These are phyloP conservation scores for Tanytarsus gracilentus DNA, from an alignment of 2,888 invertebrate genomes.

Conservation along the genomic window DNA sequence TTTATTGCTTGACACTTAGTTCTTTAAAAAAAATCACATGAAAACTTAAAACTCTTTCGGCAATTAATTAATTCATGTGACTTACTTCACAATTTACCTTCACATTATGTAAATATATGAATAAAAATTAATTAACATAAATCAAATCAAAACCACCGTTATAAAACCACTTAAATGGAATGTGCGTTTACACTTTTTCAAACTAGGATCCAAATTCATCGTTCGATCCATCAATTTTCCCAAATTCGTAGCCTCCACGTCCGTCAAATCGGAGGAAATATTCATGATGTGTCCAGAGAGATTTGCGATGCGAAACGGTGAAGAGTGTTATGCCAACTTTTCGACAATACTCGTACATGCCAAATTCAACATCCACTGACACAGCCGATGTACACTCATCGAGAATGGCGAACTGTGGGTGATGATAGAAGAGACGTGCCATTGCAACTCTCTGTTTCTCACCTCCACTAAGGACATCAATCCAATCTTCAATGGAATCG, in stretches of 20 bases:
- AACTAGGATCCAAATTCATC: constrained; percentile 88
- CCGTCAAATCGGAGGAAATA: constrained; percentile 95
- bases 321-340: constrained; percentile 81
- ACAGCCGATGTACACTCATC: constrained; percentile 99
- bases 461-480: constrained; percentile 95
- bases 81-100: no score
- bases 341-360: constrained; percentile 91
- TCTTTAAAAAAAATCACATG: no score
- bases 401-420: constrained; percentile 95
- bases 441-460: constrained; percentile 98
- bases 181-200: background rate
- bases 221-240: constrained; percentile 73
- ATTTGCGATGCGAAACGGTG: constrained; percentile 95
- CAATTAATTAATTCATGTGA: no score
- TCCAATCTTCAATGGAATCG: constrained; percentile 95
- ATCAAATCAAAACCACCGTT: background rate
- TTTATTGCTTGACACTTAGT: no score
- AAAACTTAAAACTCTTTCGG: no score
- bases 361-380: constrained; percentile 95
- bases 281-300: constrained; percentile 96
- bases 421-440: constrained; percentile 94
- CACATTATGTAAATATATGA: no score
- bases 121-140: no score
- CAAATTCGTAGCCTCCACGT: constrained; percentile 80
- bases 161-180: background rate